Base-by-base conservation (phyloP, 1,140 invertebrate species). In the Eriosoma lanigerum region DNA sequence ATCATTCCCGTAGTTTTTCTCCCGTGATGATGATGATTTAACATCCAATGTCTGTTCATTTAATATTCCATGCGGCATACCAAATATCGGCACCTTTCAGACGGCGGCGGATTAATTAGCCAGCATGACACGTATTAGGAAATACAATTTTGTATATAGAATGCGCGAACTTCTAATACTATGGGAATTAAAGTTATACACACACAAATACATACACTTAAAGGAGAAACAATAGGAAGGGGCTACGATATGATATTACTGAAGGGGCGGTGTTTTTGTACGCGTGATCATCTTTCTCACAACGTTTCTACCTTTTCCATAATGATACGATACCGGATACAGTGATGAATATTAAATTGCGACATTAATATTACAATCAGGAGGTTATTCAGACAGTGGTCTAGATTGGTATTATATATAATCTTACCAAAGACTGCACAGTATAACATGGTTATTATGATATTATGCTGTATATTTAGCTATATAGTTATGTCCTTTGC, bases 321-420 rank as follows among this genome's bases (percentile, higher is more conserved):
- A 73, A 58, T n/a, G 52, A 52, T 32, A 56, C 48, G 72, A 75
- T 19, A 26, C 73, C n/a, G 32, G 54, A 58, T 60, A 60, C 75
- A 12, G 52, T 17, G 75, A 78, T 78, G 75, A 78, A 78, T 78
- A 78, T 78, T 78, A 78, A 78, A 78, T 44, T n/a, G n/a, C 10
- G 15, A 26, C 54, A 78, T 78, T 62, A 78, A 72, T 52, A 72
- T 52, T 52, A 32, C 24, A 19, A 19, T 29, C 24, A 8, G 48
- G 17, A 52, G 68, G 56, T 44, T 44, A 76, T 58, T 26, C 52
- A 56, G 29, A 26, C 54, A 17, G 54, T 54, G 52, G 50, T 29
- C 44, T 48, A 72, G 19, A 12, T 26, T 19, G 62, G 17, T 38
- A 38, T 38, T 4, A 13, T 9, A 48, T 50, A 19, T 9, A 70